Evolutionary conservation across 2,888 invertebrate species (phyloP).

Genomic region (Polydrusus pterygomalis): DNA sequence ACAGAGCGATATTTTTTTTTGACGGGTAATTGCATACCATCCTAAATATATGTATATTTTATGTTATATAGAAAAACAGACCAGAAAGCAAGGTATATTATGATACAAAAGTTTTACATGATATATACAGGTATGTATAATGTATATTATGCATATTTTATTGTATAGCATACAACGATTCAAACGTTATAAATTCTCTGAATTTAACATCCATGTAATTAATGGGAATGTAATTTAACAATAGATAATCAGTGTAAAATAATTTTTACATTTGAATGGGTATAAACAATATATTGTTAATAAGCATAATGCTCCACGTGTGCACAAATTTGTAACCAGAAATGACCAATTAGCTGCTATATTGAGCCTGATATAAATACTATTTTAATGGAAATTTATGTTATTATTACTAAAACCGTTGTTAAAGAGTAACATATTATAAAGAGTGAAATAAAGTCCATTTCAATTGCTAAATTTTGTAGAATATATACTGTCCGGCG

Average conservation of each 20-base stretch:
- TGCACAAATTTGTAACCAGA: not conserved
- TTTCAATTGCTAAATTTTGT: no score
- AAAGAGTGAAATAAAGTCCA: no score
- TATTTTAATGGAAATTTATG: not conserved
- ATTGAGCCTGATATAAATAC: conserved; percentile 2
- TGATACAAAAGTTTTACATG: no score
- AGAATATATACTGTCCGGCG: no score
- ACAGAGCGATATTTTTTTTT: not conserved
- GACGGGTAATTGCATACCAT: not conserved
- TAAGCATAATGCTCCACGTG: not conserved
- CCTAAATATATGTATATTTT: not conserved
- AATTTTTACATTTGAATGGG: not conserved
- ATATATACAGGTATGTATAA: no score
- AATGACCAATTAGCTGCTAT: not conserved
- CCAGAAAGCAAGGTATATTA: no score
- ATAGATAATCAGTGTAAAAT: conserved; percentile 1
- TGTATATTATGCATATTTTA: no score
- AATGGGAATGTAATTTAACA: not conserved
- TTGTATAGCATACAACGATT: not conserved
- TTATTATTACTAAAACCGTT: not conserved
- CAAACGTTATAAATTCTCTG: not conserved
- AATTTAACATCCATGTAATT: not conserved
- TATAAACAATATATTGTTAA: not conserved
- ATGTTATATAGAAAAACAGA: not conserved
- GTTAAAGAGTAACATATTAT: no score